phyloP scores from a whole-genome alignment of 2,113 vertebrate genomes.

The Columbina picui region DNA sequence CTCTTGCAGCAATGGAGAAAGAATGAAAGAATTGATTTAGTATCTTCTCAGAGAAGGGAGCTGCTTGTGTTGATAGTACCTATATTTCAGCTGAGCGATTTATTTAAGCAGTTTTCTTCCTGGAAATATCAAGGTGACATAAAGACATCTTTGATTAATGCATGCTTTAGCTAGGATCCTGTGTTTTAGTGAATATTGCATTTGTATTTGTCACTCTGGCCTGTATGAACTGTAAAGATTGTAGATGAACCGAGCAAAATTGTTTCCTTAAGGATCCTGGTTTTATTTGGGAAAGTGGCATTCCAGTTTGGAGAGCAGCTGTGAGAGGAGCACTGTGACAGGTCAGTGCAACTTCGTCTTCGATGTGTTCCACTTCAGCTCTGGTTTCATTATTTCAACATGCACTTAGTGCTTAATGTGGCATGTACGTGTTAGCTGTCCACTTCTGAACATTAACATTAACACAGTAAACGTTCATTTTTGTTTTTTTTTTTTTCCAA shows the following conservation, averaged over 20 bases:
- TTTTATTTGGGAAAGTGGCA: not conserved
- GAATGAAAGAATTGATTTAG: not conserved
- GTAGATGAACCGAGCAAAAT: not conserved
- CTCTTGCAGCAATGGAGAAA: not conserved
- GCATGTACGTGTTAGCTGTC: rapidly evolving
- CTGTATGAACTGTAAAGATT: not conserved
- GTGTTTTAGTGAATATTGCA: not conserved
- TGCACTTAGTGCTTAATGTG: not conserved
- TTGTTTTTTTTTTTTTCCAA: too few relatives aligned
- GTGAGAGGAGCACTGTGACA: not conserved
- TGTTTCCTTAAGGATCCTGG: not conserved
- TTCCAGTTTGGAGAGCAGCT: not conserved
- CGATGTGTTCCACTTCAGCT: not conserved
- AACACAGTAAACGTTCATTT: not conserved
- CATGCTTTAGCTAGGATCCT: not conserved
- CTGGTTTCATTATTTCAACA: not conserved
- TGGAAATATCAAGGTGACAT: not conserved
- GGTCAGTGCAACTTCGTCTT: not conserved
- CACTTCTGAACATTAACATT: not conserved
- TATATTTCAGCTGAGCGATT: not conserved
- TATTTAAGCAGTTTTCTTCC: not conserved
- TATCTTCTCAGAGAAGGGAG: not conserved
- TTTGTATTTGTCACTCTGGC: not conserved
- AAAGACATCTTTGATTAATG: not conserved
- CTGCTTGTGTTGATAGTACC: not conserved